Percentiles rank a stretch among this genome's conserved stretches.
These are phyloP conservation scores for Lonchura striata DNA, from an alignment of 2,113 vertebrate species.

Conservation along the genomic window DNA sequence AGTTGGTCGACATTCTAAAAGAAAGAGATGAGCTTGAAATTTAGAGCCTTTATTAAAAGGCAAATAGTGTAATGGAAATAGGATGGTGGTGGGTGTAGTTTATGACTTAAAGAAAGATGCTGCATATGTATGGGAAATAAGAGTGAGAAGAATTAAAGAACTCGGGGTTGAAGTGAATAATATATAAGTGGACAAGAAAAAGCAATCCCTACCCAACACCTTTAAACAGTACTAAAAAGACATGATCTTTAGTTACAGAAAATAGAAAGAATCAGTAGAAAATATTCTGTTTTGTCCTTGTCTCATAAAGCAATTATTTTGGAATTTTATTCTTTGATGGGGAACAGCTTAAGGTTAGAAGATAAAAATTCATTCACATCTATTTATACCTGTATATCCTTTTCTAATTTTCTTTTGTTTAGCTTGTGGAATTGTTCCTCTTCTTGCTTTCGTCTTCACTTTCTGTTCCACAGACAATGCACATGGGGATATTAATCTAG, in stretches of 20 bases:
- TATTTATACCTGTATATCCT: neutral
- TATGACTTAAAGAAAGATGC: neutral
- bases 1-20: neutral
- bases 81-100: neutral
- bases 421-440: neutral
- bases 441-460: neutral
- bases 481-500: neutral
- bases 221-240: neutral
- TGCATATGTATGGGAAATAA: neutral
- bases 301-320: neutral
- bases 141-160: neutral
- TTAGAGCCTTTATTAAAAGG: neutral
- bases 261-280: neutral
- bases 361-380: neutral
- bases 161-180: neutral
- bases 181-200: neutral
- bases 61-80: neutral
- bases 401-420: neutral
- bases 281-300: neutral
- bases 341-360: neutral
- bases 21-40: neutral
- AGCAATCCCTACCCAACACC: neutral
- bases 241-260: neutral
- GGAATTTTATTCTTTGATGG: neutral
- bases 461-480: neutral